Percentiles rank a stretch among this genome's conserved stretches.
Conservation (phyloP, 2,888 invertebrate genomes). For the Cartodere bifasciata region DNA sequence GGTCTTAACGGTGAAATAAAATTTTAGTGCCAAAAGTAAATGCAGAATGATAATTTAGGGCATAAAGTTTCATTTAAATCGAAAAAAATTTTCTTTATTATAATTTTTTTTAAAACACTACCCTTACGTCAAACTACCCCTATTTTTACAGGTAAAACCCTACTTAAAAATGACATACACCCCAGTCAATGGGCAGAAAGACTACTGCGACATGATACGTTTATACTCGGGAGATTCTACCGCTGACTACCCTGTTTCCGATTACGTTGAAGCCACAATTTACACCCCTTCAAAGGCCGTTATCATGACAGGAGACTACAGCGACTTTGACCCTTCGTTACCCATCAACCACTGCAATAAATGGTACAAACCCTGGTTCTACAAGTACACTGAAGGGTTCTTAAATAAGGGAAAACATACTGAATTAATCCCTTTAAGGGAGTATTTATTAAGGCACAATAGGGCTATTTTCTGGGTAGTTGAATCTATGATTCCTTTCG, state of each 20-base stretch:
- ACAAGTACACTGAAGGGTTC: conserved; percentile 50
- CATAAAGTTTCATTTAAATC: too few relatives aligned
- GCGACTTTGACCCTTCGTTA: conserved; percentile 42
- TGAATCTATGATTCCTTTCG: conserved; percentile 57
- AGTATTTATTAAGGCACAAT: conserved; percentile 53
- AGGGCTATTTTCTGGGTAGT: conserved; percentile 62
- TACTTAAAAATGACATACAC: conserved; percentile 51
- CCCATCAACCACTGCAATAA: conserved; percentile 43
- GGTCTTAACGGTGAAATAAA: too few relatives aligned
- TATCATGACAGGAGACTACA: conserved; percentile 52
- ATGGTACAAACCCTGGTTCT: conserved; percentile 65
- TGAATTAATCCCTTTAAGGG: conserved; percentile 48
- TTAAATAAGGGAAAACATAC: conserved; percentile 40
- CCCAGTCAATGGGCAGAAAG: conserved; percentile 47
- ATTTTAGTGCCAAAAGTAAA: too few relatives aligned
- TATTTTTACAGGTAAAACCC: too few relatives aligned
- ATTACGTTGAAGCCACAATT: conserved; percentile 55
- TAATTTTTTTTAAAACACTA: too few relatives aligned
- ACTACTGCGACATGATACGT: conserved; percentile 49
- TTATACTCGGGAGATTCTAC: conserved; percentile 40
- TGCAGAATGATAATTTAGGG: too few relatives aligned
- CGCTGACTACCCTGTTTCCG: conserved; percentile 37
- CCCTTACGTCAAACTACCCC: too few relatives aligned
- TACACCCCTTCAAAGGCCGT: conserved; percentile 48
- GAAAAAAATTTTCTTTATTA: too few relatives aligned